Conservation (phyloP, 2,113 vertebrate species). For the Poicephalus meyeri region DNA sequence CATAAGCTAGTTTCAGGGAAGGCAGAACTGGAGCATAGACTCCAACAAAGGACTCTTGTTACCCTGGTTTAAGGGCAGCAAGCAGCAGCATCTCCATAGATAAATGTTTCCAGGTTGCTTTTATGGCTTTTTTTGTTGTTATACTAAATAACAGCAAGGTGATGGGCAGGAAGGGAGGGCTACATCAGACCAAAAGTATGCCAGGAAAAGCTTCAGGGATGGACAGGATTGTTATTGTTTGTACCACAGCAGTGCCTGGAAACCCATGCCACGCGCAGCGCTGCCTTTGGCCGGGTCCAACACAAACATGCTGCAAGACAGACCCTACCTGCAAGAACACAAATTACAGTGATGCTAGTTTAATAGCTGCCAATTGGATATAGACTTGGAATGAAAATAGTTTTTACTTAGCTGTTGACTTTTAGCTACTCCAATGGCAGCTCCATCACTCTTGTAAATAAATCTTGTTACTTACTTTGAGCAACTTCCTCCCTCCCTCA, state of each 20-base stretch:
- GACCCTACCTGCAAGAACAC: background rate
- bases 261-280: background rate
- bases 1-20: background rate
- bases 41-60: background rate
- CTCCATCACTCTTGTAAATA: background rate
- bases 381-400: background rate
- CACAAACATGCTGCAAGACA: rapidly evolving
- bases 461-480: background rate
- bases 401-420: background rate
- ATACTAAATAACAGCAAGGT: background rate
- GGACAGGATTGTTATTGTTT: background rate
- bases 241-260: background rate
- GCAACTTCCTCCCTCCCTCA: background rate
- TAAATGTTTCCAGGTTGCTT: background rate
- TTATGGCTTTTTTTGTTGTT: background rate
- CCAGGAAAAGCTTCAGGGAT: background rate
- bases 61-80: background rate
- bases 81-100: background rate
- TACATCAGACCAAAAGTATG: background rate
- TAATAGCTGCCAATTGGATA: background rate
- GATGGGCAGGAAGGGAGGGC: background rate
- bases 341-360: background rate
- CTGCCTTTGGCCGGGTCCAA: background rate
- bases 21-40: background rate
- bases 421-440: background rate